Percentiles rank a stretch among this genome's conserved stretches.
Evolutionary conservation across 2,113 vertebrate genomes (phyloP).

Genomic region (Corythornis vintsioides): DNA sequence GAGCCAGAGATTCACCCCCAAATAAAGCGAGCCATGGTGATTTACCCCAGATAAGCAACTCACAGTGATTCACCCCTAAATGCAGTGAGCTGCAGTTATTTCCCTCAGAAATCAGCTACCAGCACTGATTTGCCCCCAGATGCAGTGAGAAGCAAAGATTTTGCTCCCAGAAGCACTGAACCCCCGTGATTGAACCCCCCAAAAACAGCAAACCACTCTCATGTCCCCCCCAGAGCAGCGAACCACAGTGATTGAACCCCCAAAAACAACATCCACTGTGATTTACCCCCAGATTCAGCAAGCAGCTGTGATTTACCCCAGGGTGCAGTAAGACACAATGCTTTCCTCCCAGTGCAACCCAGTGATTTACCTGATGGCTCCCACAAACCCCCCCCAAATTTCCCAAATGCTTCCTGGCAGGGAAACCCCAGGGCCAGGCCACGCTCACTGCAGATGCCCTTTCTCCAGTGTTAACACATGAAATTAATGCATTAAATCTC

Average conservation of each 20-base stretch:
- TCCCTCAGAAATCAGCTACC: no score
- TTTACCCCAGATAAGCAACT: neutral
- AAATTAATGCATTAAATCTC: neutral
- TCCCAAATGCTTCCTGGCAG: neutral
- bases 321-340: accelerated
- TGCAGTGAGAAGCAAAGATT: no score
- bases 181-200: neutral
- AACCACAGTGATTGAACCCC: neutral
- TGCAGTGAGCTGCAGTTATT: neutral
- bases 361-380: neutral
- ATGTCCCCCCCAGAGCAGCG: neutral
- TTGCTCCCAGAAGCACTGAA: neutral
- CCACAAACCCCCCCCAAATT: neutral
- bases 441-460: neutral
- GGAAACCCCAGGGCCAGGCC: neutral
- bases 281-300: neutral
- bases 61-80: neutral
- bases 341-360: neutral
- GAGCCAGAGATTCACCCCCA: neutral
- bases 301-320: neutral
- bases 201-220: neutral
- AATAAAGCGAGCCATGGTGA: neutral
- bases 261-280: neutral
- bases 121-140: neutral
- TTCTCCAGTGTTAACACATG: neutral